Base-by-base conservation (phyloP, 2,113 vertebrate genomes). In the Ceratotherium simum region DNA sequence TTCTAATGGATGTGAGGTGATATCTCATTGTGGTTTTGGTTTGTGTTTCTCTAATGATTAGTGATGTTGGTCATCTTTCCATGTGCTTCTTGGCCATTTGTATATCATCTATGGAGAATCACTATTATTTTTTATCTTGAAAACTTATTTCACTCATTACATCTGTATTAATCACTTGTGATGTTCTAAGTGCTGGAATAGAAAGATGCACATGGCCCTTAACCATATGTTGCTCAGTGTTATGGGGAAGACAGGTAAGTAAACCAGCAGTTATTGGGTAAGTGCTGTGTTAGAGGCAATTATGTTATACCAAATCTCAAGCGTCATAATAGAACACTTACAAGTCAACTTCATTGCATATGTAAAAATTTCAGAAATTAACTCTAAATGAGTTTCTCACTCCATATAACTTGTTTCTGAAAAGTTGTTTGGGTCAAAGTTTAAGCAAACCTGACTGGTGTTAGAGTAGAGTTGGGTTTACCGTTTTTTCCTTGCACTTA, bases 321-420 rank as follows among this genome's bases (percentile, higher is more conserved):
- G 10, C 36, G 58, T 83, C 17, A 8, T 75, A 86, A 58, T 86
- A 87, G 13, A 76, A 67, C 46, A 75, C 33, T 81, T 69, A 9
- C 18, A 86, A 76, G 25, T 78, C 89, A 90, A 87, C 62, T 85
- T 91, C 75, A 81, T 93, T 80, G 54, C 27, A 56, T 3, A 6
- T 94, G 39, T 85, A 70, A 69, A 51, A 73, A 78, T 62, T 81
- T 91, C 8, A 78, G 42, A 69, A 93, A 76, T 42, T 76, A 93
- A 60, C 29, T 16, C 48, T 75, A 56, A 86, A 58, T 46, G 6
- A 36, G 3, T 56, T 42, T 90, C 51, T 58, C 6, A 1, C 11
- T 62, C 31, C 5, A 17, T 42, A 25, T 81, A 51, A 62, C 51
- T 91, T 82, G 42, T 65, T 83, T 84, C 85, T 90, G 60, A 95